Percentiles rank a stretch among this genome's conserved stretches.
These are phyloP conservation scores for Atrichornis clamosus DNA, from an alignment of 2,113 vertebrate species.

Conservation along the genomic window DNA sequence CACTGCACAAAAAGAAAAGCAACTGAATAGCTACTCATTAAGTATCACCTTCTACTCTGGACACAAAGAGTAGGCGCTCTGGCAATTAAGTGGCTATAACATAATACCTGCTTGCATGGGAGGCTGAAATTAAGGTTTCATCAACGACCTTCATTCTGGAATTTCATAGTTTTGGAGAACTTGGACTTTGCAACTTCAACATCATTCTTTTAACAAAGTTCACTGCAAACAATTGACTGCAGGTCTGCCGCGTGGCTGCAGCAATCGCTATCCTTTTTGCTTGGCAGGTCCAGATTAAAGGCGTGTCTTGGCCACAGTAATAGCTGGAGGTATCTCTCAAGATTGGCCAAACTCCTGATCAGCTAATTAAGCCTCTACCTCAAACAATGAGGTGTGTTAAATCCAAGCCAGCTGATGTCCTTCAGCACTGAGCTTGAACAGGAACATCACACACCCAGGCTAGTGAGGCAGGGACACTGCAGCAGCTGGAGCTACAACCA, in stretches of 20 bases:
- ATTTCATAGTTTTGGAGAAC: not conserved
- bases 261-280: not conserved
- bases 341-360: not conserved
- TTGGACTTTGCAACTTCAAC: not conserved
- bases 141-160: not conserved
- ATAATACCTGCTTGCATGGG: not conserved
- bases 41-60: not conserved
- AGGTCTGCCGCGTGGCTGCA: not conserved
- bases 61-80: not conserved
- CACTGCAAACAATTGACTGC: not conserved
- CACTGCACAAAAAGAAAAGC: not conserved
- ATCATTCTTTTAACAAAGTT: not conserved
- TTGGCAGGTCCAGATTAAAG: not conserved
- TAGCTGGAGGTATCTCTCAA: not conserved
- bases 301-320: not conserved
- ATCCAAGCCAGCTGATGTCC: not conserved
- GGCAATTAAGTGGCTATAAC: not conserved
- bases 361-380: not conserved
- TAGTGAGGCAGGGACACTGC: not conserved
- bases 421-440: not conserved
- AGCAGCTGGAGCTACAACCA: not conserved
- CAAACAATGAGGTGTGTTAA: not conserved
- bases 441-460: accelerated
- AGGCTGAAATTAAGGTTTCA: not conserved
- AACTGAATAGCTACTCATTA: not conserved